These are phyloP conservation scores for Eledone cirrhosa DNA, from an alignment of 2,888 invertebrate genomes.

Conservation along the genomic window DNA sequence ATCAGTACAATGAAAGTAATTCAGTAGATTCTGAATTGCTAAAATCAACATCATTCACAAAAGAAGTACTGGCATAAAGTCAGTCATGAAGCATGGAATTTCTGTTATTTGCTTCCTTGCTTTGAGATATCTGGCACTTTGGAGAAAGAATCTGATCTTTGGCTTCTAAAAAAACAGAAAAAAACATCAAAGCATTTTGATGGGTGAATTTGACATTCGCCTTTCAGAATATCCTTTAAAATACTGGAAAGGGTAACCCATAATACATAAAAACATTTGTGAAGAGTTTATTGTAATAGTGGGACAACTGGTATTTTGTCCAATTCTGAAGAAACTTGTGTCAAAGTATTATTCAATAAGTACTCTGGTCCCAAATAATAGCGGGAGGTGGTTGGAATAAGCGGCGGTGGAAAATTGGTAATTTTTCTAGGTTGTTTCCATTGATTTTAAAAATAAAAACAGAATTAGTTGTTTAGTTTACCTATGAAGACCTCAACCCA, in stretches of 20 bases:
- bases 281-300: not conserved
- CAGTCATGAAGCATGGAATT: not conserved
- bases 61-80: conserved; percentile 1
- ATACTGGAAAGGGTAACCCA: not conserved
- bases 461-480: no score
- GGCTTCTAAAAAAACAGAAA: not conserved
- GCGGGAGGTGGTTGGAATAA: no score
- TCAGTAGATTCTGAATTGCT: no score
- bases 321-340: not conserved
- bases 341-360: conserved; percentile 2
- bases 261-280: not conserved
- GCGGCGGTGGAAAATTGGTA: no score
- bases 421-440: no score
- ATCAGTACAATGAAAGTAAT: not conserved
- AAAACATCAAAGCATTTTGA: not conserved
- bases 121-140: not conserved
- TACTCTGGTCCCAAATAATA: no score
- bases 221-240: not conserved
- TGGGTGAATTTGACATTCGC: no score
- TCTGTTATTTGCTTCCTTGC: not conserved
- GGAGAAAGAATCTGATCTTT: not conserved
- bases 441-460: no score
- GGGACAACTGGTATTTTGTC: not conserved
- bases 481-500: no score
- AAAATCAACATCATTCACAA: not conserved